Evolutionary conservation across 2,888 invertebrate species (phyloP).

Genomic region (Polia nebulosa): DNA sequence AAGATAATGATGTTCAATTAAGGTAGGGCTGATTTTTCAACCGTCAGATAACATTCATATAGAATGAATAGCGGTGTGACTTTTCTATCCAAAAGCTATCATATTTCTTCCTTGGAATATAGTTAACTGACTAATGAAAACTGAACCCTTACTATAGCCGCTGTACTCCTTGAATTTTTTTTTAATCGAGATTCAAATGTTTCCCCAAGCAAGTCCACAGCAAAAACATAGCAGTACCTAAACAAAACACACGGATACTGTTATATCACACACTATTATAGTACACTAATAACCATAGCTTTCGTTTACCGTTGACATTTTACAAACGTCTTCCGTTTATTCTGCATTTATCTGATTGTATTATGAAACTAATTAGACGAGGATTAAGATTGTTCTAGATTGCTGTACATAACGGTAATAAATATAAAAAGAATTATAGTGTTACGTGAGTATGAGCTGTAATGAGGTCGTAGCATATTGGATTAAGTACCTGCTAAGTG

Average conservation of each 20-base stretch:
- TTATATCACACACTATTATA: slow-evolving; percentile 79
- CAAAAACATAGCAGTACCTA: slow-evolving; percentile 63
- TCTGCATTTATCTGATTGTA: slow-evolving; percentile 47
- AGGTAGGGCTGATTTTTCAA: too few relatives aligned
- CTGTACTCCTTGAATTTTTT: not conserved
- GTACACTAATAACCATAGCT: slow-evolving; percentile 67
- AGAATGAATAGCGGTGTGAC: too few relatives aligned
- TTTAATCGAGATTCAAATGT: not conserved
- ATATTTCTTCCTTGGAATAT: too few relatives aligned
- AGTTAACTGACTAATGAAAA: too few relatives aligned
- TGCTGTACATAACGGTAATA: slow-evolving; percentile 17
- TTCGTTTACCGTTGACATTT: slow-evolving; percentile 74
- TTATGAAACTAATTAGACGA: slow-evolving; percentile 45
- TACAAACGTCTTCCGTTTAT: slow-evolving; percentile 65
- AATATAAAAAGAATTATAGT: slow-evolving; percentile 30
- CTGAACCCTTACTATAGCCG: too few relatives aligned
- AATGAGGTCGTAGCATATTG: slow-evolving; percentile 38
- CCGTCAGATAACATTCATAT: too few relatives aligned
- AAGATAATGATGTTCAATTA: not conserved
- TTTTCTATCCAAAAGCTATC: too few relatives aligned
- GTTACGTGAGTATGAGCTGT: slow-evolving; percentile 15
- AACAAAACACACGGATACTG: slow-evolving; percentile 79
- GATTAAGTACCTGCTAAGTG: slow-evolving; percentile 29
- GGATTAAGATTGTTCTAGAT: slow-evolving; percentile 43
- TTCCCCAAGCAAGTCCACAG: slow-evolving; percentile 28